phyloP scores from a whole-genome alignment of 2,888 invertebrate species.

The Galeruca laticollis region DNA sequence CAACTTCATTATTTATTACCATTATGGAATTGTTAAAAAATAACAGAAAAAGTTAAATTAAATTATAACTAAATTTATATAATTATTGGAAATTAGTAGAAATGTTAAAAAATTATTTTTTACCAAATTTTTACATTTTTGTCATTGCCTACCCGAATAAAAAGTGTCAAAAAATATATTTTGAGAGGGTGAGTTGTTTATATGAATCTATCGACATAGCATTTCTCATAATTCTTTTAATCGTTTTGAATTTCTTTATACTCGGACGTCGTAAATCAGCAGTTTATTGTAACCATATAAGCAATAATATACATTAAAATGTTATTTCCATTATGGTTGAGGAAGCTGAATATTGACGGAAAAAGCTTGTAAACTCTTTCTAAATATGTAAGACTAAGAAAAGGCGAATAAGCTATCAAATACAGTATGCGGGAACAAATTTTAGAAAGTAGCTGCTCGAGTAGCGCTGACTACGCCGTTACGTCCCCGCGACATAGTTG shows the following conservation, averaged over 20 bases:
- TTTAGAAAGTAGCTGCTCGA: too few relatives aligned
- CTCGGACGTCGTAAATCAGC: neutral
- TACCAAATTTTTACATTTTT: neutral
- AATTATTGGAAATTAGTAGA: constrained; percentile 1
- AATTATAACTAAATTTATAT: neutral
- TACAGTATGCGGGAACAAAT: neutral
- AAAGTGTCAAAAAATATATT: neutral
- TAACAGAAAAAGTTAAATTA: neutral
- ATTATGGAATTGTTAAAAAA: neutral
- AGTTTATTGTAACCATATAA: neutral
- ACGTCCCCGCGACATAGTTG: neutral
- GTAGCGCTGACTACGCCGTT: neutral
- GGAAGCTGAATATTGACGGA: neutral
- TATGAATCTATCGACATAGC: neutral
- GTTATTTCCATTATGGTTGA: neutral
- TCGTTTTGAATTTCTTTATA: neutral
- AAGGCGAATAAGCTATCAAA: neutral
- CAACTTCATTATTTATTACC: neutral
- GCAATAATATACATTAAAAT: neutral
- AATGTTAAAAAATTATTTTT: neutral
- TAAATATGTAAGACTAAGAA: neutral
- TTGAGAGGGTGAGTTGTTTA: neutral
- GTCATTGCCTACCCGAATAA: neutral
- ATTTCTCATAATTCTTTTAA: neutral
- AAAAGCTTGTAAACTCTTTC: neutral